Conservation (phyloP, 2,888 invertebrate genomes). For the Pollenia labialis region DNA sequence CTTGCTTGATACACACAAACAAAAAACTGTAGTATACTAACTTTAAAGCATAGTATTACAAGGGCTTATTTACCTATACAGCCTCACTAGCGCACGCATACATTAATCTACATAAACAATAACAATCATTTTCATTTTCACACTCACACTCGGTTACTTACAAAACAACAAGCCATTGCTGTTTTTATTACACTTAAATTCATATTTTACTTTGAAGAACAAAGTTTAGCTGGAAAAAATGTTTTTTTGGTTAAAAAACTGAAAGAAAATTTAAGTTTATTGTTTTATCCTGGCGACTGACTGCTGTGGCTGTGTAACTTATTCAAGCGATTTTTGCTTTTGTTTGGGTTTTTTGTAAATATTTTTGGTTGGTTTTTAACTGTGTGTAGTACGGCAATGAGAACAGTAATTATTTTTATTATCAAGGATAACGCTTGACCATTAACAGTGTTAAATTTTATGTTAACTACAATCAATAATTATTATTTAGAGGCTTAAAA, state of each 20-base stretch:
- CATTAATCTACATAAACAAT: slow-evolving; percentile 16
- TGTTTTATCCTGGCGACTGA: slow-evolving; percentile 57
- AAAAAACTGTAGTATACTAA: slow-evolving; percentile 29
- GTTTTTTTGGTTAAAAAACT: slow-evolving; percentile 4
- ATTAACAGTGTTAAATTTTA: slow-evolving; percentile 33
- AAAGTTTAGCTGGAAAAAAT: slow-evolving; percentile 22
- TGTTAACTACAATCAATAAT: neutral
- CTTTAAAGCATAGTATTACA: slow-evolving; percentile 24
- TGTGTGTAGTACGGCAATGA: neutral
- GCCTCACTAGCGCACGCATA: neutral
- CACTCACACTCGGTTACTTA: slow-evolving; percentile 27
- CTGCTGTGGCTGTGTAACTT: slow-evolving; percentile 35
- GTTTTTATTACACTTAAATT: slow-evolving; percentile 45
- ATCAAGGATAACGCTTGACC: slow-evolving; percentile 60
- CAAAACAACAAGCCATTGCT: slow-evolving; percentile 38
- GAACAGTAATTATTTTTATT: slow-evolving; percentile 34
- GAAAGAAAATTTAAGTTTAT: slow-evolving; percentile 13
- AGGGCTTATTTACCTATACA: slow-evolving; percentile 6
- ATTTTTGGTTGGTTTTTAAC: slow-evolving; percentile 3
- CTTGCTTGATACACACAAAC: slow-evolving; percentile 4
- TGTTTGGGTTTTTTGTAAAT: neutral
- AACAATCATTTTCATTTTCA: slow-evolving; percentile 56
- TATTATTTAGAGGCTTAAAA: neutral
- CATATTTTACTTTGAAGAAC: slow-evolving; percentile 27
- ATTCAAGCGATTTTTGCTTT: slow-evolving; percentile 8